phyloP scores from a whole-genome alignment of 2,888 invertebrate species.

The Actias luna region DNA sequence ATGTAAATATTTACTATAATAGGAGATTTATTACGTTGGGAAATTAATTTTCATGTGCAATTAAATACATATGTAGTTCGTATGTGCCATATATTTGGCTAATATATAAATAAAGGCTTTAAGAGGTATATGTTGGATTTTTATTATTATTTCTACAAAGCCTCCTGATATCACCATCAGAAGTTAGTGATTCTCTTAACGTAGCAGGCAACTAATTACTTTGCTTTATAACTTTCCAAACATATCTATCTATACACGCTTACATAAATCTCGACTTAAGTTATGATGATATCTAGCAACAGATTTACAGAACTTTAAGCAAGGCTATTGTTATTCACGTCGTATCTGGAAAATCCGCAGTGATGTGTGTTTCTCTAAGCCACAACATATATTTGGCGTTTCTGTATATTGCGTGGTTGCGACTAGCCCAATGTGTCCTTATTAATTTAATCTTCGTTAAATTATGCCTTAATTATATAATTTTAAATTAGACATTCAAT shows the following conservation, averaged over 20 bases:
- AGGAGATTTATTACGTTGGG: too few species aligned
- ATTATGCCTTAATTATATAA: slow-evolving; percentile 72
- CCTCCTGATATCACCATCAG: background rate
- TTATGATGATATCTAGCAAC: slow-evolving; percentile 45
- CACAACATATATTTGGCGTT: slow-evolving; percentile 63
- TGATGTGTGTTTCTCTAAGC: slow-evolving; percentile 64
- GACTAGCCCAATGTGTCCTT: slow-evolving; percentile 76
- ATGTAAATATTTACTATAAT: too few species aligned
- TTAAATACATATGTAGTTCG: too few species aligned
- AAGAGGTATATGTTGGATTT: too few species aligned
- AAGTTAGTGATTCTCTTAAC: background rate
- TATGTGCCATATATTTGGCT: too few species aligned
- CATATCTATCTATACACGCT: slow-evolving; percentile 20
- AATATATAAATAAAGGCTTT: too few species aligned
- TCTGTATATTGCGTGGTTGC: slow-evolving; percentile 68
- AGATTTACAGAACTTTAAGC: slow-evolving; percentile 48
- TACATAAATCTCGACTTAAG: slow-evolving; percentile 47
- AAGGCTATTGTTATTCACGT: slow-evolving; percentile 60
- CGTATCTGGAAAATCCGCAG: slow-evolving; percentile 59
- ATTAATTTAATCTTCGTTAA: slow-evolving; percentile 67
- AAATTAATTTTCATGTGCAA: too few species aligned
- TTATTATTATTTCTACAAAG: background rate
- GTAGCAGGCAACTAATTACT: slow-evolving; percentile 1
- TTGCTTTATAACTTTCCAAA: background rate
- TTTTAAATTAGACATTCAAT: slow-evolving; percentile 69